phyloP scores from a whole-genome alignment of 1,140 invertebrate genomes.

The Drosophila punjabiensis region DNA sequence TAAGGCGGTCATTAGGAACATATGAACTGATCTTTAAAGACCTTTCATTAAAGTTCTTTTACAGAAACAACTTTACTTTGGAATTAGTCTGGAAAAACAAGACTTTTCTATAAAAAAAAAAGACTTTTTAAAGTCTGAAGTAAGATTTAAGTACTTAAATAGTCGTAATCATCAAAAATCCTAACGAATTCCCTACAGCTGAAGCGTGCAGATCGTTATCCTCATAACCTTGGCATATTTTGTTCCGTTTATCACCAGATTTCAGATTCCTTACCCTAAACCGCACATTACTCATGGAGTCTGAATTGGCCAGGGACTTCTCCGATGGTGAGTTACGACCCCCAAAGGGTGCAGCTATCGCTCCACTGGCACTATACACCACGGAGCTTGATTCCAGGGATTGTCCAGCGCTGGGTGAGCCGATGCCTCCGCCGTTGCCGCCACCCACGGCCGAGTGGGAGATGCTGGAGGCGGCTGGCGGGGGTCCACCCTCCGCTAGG shows the following conservation, averaged over 20 bases:
- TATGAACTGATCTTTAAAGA: not conserved
- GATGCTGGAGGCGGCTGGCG: slow-evolving; percentile 15
- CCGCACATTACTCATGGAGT: slow-evolving; percentile 82
- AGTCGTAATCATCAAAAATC: not conserved
- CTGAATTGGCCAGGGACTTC: slow-evolving; percentile 81
- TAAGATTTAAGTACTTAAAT: not conserved
- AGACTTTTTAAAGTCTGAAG: no score
- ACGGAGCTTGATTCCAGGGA: slow-evolving; percentile 57
- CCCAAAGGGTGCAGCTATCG: slow-evolving; percentile 37
- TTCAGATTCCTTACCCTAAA: slow-evolving; percentile 71
- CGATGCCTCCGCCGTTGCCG: not conserved
- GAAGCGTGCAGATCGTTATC: not conserved
- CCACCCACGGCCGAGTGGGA: slow-evolving; percentile 30
- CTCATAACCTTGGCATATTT: not conserved
- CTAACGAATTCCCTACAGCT: not conserved
- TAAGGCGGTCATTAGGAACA: not conserved
- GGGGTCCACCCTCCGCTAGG: slow-evolving; percentile 71
- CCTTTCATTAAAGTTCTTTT: not conserved
- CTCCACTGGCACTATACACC: slow-evolving; percentile 56
- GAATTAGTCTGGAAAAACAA: not conserved
- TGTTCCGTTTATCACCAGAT: not conserved
- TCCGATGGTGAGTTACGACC: slow-evolving; percentile 81
- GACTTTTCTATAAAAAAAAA: no score
- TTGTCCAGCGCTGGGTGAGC: slow-evolving; percentile 42
- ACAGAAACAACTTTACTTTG: no score